Evolutionary conservation across 2,113 vertebrate species (phyloP).

Genomic region (Cariama cristata): DNA sequence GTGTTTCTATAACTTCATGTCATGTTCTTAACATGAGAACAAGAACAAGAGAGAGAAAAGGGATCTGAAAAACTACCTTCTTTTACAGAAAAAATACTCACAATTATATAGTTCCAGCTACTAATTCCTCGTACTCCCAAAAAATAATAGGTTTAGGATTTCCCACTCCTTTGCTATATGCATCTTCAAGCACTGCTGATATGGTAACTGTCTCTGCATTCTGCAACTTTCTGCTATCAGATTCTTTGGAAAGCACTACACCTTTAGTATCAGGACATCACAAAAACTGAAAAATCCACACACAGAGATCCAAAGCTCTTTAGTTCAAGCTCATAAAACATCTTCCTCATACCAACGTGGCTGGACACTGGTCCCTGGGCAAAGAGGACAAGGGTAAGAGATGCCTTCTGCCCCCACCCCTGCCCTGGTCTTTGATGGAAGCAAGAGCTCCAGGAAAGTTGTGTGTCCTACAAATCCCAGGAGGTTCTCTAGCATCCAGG

Average conservation of each 20-base stretch:
- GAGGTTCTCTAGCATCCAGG: not conserved
- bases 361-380: rapidly evolving
- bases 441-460: not conserved
- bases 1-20: not conserved
- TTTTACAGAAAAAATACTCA: not conserved
- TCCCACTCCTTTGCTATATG: rapidly evolving
- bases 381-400: not conserved
- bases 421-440: not conserved
- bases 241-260: not conserved
- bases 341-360: not conserved
- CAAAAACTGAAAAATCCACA: rapidly evolving
- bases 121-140: not conserved
- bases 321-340: not conserved
- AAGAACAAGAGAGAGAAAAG: not conserved
- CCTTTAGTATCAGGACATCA: not conserved
- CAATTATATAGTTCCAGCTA: not conserved
- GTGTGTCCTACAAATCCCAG: not conserved
- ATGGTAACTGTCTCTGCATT: no score
- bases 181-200: not conserved
- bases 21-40: no score
- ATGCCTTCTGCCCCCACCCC: not conserved
- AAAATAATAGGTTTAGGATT: not conserved
- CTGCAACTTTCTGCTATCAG: not conserved
- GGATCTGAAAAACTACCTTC: not conserved
- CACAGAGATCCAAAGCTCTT: not conserved